Percentiles rank a stretch among this genome's conserved stretches.
Conservation (phyloP, 2,888 invertebrate genomes). For the Phymatocera aterrima region DNA sequence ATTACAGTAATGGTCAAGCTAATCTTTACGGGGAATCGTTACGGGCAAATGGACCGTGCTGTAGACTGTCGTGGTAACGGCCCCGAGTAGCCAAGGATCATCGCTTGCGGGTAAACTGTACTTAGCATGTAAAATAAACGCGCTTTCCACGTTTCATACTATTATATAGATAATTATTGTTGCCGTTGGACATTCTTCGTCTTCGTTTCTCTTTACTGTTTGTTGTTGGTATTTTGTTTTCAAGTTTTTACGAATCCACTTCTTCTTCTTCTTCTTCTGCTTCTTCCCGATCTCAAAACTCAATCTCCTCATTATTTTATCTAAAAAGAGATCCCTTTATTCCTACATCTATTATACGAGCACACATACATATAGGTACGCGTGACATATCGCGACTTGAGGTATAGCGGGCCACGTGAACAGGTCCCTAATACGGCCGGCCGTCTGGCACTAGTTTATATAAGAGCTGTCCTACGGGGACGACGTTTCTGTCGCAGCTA, state of each 20-base stretch:
- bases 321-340: neutral
- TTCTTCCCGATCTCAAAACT: neutral
- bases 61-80: constrained; percentile 36
- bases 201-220: neutral
- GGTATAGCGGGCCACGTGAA: neutral
- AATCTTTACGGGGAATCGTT: constrained; percentile 48
- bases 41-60: constrained; percentile 44
- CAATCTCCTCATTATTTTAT: too few species aligned
- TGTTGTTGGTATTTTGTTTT: neutral
- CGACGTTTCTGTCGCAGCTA: neutral
- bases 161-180: constrained; percentile 1
- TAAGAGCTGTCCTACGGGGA: constrained; percentile 20
- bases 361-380: too few species aligned
- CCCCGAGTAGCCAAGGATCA: constrained; percentile 33
- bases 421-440: constrained; percentile 25
- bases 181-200: neutral
- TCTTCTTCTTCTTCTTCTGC: neutral
- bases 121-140: too few species aligned
- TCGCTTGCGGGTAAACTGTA: constrained; percentile 4
- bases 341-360: too few species aligned
- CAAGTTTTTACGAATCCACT: neutral
- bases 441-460: constrained; percentile 26
- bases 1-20: constrained; percentile 48
- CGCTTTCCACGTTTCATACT: neutral
- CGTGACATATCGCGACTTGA: neutral